A percentile compares a stretch with the other conserved stretches of the same genome.
Conservation (phyloP, 2,797 vertebrate species). For the Chrysolophus pictus region DNA sequence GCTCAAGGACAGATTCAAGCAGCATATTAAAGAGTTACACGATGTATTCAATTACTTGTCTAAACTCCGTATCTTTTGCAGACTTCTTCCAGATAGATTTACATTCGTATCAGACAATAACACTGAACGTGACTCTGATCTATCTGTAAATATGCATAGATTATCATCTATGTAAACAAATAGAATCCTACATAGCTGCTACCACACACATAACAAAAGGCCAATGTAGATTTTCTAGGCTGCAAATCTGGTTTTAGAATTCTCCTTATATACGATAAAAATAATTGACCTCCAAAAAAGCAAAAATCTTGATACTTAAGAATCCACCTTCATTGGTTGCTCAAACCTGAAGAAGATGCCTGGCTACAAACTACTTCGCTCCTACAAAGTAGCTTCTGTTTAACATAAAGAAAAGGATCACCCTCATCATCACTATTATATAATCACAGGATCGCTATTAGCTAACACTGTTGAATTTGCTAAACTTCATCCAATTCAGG, state of each 20-base stretch:
- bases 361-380: neutral
- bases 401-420: neutral
- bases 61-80: neutral
- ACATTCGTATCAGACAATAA: neutral
- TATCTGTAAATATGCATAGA: neutral
- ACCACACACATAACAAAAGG: neutral
- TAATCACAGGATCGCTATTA: neutral
- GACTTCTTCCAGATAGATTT: neutral
- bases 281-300: neutral
- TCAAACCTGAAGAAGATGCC: accelerated
- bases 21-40: neutral
- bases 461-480: neutral
- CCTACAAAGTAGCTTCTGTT: neutral
- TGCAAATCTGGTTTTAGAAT: neutral
- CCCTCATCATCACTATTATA: neutral
- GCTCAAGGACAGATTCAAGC: neutral
- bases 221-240: neutral
- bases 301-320: neutral
- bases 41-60: neutral
- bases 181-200: neutral
- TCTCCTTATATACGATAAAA: neutral
- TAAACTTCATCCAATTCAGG: neutral
- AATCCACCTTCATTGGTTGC: neutral
- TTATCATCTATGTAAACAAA: neutral
- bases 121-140: neutral